phyloP scores from a whole-genome alignment of 2,888 invertebrate species.

The Pristionchus exspectatus region DNA sequence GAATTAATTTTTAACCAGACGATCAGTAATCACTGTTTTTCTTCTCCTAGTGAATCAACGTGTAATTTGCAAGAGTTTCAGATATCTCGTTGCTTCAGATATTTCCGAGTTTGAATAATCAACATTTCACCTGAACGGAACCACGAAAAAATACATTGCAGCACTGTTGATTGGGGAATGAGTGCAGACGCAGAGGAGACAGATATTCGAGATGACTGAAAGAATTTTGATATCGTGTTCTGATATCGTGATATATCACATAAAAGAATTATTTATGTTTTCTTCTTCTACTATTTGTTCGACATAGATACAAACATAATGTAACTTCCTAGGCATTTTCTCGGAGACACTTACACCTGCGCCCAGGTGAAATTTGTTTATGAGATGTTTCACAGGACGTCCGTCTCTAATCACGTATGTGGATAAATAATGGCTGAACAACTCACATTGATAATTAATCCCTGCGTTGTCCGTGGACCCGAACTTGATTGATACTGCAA shows the following conservation, averaged over 20 bases:
- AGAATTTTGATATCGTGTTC: background rate
- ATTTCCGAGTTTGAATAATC: too few species aligned
- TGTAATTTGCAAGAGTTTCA: too few species aligned
- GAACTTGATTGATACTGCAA: conserved; percentile 14
- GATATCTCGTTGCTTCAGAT: too few species aligned
- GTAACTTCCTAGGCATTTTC: background rate
- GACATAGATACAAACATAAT: too few species aligned
- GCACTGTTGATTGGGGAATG: conserved; percentile 5
- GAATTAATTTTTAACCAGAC: too few species aligned
- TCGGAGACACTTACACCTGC: background rate
- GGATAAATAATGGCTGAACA: background rate
- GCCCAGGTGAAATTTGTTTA: background rate
- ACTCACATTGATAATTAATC: conserved; percentile 17
- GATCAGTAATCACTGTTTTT: too few species aligned
- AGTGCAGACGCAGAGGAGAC: background rate
- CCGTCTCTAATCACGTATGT: background rate
- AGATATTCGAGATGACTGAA: conserved; percentile 21
- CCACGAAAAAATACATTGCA: conserved; percentile 2
- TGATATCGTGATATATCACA: too few species aligned
- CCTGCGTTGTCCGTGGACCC: background rate
- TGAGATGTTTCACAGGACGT: background rate
- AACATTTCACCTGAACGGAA: background rate
- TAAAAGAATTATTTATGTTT: too few species aligned
- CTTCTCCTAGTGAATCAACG: too few species aligned
- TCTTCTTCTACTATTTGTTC: too few species aligned